Evolutionary conservation across 1,140 invertebrate species (phyloP).

Genomic region (Palaemon carinicauda): DNA sequence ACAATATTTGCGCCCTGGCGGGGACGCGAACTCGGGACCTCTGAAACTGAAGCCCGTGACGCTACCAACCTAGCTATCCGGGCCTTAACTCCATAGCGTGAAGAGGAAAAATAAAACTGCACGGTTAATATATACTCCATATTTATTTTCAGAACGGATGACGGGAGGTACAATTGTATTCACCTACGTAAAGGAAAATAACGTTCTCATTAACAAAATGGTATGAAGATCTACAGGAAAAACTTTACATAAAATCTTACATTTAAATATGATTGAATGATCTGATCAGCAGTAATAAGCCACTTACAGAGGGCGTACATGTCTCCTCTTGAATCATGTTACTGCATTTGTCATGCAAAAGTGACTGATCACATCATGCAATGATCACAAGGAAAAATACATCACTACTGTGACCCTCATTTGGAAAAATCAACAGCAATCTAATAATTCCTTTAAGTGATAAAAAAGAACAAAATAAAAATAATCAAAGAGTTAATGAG

Average conservation of each 20-base stretch:
- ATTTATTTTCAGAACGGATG: slow-evolving; percentile 32
- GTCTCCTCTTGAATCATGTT: not conserved
- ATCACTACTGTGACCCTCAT: not conserved
- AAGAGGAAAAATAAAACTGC: not conserved
- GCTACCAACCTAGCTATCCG: too few species aligned
- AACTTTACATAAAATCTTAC: not conserved
- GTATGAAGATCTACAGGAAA: not conserved
- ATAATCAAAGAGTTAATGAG: not conserved
- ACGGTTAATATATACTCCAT: not conserved
- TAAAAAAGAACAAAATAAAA: not conserved
- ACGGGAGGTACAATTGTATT: slow-evolving; percentile 19
- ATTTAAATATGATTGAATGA: slow-evolving; percentile 10
- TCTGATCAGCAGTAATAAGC: not conserved
- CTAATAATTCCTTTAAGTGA: not conserved
- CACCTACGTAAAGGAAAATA: not conserved
- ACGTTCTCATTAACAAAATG: not conserved
- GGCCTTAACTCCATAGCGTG: too few species aligned
- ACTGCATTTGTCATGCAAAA: not conserved
- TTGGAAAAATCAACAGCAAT: not conserved
- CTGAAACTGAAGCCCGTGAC: too few species aligned
- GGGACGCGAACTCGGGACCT: too few species aligned
- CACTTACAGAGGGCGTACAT: too few species aligned
- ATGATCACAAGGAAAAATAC: slow-evolving; percentile 3
- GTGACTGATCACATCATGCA: slow-evolving; percentile 12
- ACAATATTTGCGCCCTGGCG: too few species aligned